Evolutionary conservation across 1,140 invertebrate species (phyloP), one percentile per base, ranked within the genome.

Genomic region (Euborellia annulipes): DNA sequence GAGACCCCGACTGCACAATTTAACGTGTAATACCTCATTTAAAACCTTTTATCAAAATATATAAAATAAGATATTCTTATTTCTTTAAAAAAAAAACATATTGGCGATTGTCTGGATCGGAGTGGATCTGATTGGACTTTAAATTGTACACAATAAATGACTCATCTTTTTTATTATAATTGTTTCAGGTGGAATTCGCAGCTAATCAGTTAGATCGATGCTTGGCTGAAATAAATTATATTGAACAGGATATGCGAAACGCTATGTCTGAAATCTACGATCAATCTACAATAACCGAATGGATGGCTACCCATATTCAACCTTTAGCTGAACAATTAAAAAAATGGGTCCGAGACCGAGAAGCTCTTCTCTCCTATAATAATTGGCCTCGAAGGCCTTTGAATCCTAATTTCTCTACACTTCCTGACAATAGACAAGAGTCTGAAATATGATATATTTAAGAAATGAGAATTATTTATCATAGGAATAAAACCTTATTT

Each of bases 271-370:
- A 64, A 41, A 58, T 66, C 20, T 68, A 55, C 45, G 67, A 69
- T 48, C 53, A 59, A 23, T 64, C 55, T 46, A 67, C 65, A 9
- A 54, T 61, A 14, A 54, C 58, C 2, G 66, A 69, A 52, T 69
- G 66, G 66, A 57, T 69, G 11, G 63, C 64, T 42, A 61, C 63
- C 48, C 62, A 64, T 37, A 54, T 69, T 16, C 60, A 62, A 43
- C 66, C 67, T 6, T 50, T 62, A n/a, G 52, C 66, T 50, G 55
- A 62, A 34, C 65, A 67, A 51, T 51, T 73, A 1, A 49, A 62
- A 22, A 63, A 70, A 49, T 51, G 73, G 1, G 36, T 41, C 17
- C 34, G 51, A 17, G 45, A 40, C n/a, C 36, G 40, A 18, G 44
- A 46, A 68, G 69, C 51, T 58, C 63, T 22, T 36, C 39, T 47